Base-by-base conservation (phyloP, 2,888 invertebrate genomes). In the Oasisia sp. region DNA sequence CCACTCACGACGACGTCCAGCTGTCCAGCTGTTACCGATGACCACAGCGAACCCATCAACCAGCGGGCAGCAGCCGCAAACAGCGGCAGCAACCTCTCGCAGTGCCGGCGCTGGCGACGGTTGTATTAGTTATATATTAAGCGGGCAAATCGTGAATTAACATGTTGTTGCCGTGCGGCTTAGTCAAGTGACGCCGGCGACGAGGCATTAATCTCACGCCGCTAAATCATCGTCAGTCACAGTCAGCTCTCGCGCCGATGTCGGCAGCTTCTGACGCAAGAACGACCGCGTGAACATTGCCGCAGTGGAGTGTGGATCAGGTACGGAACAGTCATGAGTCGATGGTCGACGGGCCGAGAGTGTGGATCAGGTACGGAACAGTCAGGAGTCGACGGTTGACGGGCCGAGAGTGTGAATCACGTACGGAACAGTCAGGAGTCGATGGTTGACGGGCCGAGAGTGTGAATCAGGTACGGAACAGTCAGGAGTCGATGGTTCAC, bases 151-250 rank as follows among this genome's bases (percentile, higher is more conserved):
- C 19, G 27, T 74, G n/a, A 74, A 74, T 74, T 74, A 74, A 74
- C 74, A 74, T 74, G 74, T 74, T 74, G 74, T 74, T n/a, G 74
- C 74, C 74, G 27, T 74, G 74, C 74, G 74, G 74, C 74, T 74
- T 74, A 74, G 74, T 27, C 74, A 74, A 74, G 74, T 74, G 74
- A 74, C 74, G 74, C 74, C 74, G 74, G 27, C 74, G 74, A 74
- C 74, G 74, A 74, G n/a, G n/a, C 74, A 74, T 74, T 74, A 74
- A 74, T 74, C 74, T 74, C 27, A 27, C 74, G 27, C 74, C 74
- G 74, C 19, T 74, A 74, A 74, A 74, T 74, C 74, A 74, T 27
- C 74, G 74, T 74, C 74, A 74, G 74, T 74, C 74, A 74, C 27
- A 19, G 74, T 74, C n/a, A 50, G 74, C n/a, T 74, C 74, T 27